A percentile compares a stretch with the other conserved stretches of the same genome.
These are phyloP conservation scores for Gallinago stenura DNA, from an alignment of 2,797 vertebrate genomes.

Conservation along the genomic window DNA sequence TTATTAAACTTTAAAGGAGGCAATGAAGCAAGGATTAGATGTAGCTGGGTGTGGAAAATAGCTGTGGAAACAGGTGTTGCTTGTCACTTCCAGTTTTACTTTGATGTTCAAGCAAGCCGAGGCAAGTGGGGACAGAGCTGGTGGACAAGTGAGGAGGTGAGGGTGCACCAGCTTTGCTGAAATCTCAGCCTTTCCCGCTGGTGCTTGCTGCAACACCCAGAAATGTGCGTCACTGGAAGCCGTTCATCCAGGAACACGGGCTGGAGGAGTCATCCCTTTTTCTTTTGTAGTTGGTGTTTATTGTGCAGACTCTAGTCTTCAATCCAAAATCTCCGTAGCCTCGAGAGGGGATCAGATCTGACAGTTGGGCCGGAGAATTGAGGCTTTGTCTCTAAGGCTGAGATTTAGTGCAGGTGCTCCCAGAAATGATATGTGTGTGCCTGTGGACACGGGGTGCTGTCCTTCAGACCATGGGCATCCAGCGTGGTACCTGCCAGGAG, in stretches of 20 bases:
- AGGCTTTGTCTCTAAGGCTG: conserved; percentile 2
- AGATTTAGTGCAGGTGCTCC: not conserved
- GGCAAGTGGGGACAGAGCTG: not conserved
- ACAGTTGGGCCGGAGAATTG: not conserved
- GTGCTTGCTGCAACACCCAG: not conserved
- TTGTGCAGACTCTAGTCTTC: not conserved
- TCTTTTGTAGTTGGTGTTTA: not conserved
- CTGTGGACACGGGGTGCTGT: rapidly evolving
- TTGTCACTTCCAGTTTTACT: conserved; percentile 47
- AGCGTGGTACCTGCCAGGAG: not conserved
- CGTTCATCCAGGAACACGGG: not conserved
- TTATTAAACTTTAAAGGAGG: conserved; percentile 38
- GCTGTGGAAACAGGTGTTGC: conserved; percentile 49
- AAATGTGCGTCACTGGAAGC: rapidly evolving
- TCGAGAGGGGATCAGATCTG: not conserved
- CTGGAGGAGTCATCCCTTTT: not conserved
- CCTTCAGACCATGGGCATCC: rapidly evolving
- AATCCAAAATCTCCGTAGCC: not conserved
- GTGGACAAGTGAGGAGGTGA: rapidly evolving
- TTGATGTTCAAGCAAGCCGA: not conserved
- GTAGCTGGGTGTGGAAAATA: conserved; percentile 45
- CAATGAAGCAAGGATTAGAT: conserved; percentile 34
- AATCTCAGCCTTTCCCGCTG: not conserved
- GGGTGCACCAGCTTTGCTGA: not conserved
- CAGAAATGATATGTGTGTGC: not conserved